These are phyloP conservation scores for Centropristis striata DNA, from an alignment of 2,113 vertebrate species.

Conservation along the genomic window DNA sequence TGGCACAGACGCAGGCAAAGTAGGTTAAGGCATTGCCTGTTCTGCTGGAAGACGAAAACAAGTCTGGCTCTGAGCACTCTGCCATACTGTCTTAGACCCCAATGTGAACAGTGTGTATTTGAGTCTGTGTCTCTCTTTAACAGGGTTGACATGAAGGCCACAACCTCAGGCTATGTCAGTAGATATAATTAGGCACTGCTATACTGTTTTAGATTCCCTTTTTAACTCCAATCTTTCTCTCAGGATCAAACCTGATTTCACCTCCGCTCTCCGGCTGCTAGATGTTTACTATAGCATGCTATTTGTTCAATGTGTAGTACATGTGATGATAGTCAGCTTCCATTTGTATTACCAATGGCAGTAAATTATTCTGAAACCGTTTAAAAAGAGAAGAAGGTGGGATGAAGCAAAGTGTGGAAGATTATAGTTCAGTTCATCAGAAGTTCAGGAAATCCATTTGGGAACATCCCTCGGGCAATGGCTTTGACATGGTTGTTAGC, in stretches of 20 bases:
- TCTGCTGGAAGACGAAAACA: constrained; percentile 79
- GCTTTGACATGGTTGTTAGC: constrained; percentile 35
- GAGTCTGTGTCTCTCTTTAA: constrained; percentile 12
- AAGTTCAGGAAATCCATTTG: constrained; percentile 51
- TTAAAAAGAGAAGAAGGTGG: not conserved
- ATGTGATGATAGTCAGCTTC: not conserved
- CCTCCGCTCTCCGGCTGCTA: not conserved
- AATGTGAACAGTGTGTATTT: constrained; percentile 21
- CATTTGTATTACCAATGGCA: not conserved
- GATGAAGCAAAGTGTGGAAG: not conserved
- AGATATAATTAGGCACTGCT: constrained; percentile 63
- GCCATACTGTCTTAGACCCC: constrained; percentile 41
- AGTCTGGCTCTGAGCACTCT: constrained; percentile 59
- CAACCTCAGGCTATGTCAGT: constrained; percentile 65
- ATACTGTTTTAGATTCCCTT: constrained; percentile 24
- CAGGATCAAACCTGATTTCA: constrained; percentile 36
- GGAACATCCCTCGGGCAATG: constrained; percentile 18
- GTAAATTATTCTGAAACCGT: not conserved
- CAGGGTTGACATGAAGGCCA: constrained; percentile 52
- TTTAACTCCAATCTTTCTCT: constrained; percentile 33
- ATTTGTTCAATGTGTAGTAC: too few species aligned
- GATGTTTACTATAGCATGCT: not conserved
- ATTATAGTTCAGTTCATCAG: constrained; percentile 51
- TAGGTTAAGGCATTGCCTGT: constrained; percentile 79
- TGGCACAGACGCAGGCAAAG: constrained; percentile 75